These are phyloP conservation scores for Lamproptera curius DNA, from an alignment of 2,888 invertebrate genomes.

Conservation along the genomic window DNA sequence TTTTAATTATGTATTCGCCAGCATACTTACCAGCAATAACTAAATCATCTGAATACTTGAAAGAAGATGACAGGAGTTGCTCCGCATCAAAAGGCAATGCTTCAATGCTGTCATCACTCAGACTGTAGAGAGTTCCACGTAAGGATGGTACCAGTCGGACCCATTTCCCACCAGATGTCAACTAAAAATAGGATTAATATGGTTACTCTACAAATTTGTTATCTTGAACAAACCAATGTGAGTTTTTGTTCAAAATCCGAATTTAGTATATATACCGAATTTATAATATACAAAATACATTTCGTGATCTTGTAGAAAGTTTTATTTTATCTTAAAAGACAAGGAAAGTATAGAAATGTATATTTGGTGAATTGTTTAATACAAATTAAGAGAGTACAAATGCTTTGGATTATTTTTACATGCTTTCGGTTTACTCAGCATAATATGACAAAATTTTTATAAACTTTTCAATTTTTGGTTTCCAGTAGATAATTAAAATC, in stretches of 20 bases:
- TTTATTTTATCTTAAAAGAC: neutral
- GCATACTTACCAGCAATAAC: constrained; percentile 87
- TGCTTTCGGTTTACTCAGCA: too few relatives aligned
- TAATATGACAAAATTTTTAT: too few relatives aligned
- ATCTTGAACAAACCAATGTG: too few relatives aligned
- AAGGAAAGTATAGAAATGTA: neutral
- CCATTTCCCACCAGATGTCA: constrained; percentile 90
- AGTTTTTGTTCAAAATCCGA: too few relatives aligned
- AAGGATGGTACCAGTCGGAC: constrained; percentile 95
- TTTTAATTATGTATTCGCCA: too few relatives aligned
- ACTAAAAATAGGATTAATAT: constrained; percentile 52
- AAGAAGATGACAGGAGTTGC: constrained; percentile 90
- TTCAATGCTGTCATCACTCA: constrained; percentile 92
- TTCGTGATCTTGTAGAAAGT: neutral
- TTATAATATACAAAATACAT: neutral
- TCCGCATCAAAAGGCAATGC: constrained; percentile 93
- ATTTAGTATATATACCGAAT: too few relatives aligned
- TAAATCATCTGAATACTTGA: constrained; percentile 90
- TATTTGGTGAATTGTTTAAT: too few relatives aligned
- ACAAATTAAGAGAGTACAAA: too few relatives aligned
- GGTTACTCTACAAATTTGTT: too few relatives aligned
- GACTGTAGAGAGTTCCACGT: constrained; percentile 93
- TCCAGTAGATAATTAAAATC: too few relatives aligned
- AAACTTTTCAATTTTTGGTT: too few relatives aligned
- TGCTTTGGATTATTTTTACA: too few relatives aligned